A percentile compares a stretch with the other conserved stretches of the same genome.
These are phyloP conservation scores for Desmodus rotundus DNA, from an alignment of 2,113 vertebrate genomes.

Conservation along the genomic window DNA sequence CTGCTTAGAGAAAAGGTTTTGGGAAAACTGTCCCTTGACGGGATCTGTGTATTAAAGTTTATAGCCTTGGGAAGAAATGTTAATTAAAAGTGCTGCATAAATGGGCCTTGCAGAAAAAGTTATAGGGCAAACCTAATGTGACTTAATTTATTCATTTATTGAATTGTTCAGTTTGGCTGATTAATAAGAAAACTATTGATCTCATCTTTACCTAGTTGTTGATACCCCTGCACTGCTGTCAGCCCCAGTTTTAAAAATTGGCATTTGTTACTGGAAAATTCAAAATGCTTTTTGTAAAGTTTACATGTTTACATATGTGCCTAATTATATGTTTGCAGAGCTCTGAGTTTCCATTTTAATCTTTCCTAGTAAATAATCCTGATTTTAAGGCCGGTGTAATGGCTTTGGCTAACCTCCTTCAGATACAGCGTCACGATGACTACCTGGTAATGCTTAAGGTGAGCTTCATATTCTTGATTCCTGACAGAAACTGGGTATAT, in stretches of 20 bases:
- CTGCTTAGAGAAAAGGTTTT: background rate
- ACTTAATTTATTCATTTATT: background rate
- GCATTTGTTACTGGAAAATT: background rate
- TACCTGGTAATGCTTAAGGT: slow-evolving; percentile 99
- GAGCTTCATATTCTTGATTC: slow-evolving; percentile 46
- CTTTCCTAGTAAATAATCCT: slow-evolving; percentile 88
- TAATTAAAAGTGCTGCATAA: slow-evolving; percentile 48
- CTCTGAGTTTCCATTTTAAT: slow-evolving; percentile 2
- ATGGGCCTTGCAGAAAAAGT: background rate
- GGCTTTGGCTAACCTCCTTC: slow-evolving; percentile 94
- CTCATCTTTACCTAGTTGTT: background rate
- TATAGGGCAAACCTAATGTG: background rate
- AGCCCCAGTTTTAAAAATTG: background rate
- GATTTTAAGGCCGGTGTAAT: slow-evolving; percentile 97
- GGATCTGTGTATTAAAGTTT: slow-evolving; percentile 7
- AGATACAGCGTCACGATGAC: slow-evolving; percentile 96
- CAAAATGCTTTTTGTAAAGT: slow-evolving; percentile 7
- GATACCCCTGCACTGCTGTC: background rate
- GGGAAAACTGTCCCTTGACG: background rate
- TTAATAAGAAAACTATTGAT: background rate
- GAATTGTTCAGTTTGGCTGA: background rate
- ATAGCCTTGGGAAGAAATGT: slow-evolving; percentile 38
- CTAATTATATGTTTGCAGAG: background rate
- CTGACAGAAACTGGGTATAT: background rate
- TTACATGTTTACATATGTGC: background rate